phyloP scores from a whole-genome alignment of 2,888 invertebrate genomes.

The Conops quadrifasciatus region DNA sequence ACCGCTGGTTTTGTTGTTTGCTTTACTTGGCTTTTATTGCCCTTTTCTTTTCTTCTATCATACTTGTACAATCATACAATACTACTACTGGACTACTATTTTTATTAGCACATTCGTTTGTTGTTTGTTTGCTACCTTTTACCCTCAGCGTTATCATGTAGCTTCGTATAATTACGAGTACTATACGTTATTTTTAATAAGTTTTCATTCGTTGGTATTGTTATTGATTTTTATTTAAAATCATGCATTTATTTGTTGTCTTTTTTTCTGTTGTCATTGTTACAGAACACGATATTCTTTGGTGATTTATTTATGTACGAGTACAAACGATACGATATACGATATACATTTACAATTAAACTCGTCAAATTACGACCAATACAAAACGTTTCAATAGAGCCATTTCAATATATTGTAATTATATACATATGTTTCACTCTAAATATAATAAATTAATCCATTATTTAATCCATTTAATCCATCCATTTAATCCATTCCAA shows the following conservation, averaged over 20 bases:
- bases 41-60: constrained; percentile 14
- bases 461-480: no score
- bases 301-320: neutral
- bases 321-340: neutral
- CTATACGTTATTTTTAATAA: neutral
- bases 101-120: constrained; percentile 7
- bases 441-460: no score
- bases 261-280: neutral
- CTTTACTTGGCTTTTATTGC: constrained; percentile 13
- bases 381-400: no score
- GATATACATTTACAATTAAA: neutral
- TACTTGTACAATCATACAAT: no score
- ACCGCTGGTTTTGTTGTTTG: neutral
- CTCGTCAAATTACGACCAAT: neutral
- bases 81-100: no score
- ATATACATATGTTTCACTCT: no score
- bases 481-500: no score
- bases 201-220: neutral
- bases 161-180: neutral
- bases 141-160: constrained; percentile 7
- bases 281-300: no score
- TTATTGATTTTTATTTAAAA: neutral
- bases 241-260: neutral
- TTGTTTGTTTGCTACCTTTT: constrained; percentile 9
- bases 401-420: no score